Conservation (phyloP, 1,140 invertebrate genomes). For the Spodoptera litura region DNA sequence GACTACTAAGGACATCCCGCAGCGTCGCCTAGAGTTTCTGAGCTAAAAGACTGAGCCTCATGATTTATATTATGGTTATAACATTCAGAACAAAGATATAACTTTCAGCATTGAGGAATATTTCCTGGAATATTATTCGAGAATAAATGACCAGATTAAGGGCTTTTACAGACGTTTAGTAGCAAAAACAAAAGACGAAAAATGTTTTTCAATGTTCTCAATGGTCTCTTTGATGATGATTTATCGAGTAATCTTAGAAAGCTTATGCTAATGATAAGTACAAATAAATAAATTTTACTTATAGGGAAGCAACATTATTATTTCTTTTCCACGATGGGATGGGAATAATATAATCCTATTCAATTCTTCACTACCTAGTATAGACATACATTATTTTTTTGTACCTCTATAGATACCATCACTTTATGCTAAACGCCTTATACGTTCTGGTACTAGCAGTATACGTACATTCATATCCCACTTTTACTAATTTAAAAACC, state of each 20-base stretch:
- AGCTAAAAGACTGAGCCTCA: neutral
- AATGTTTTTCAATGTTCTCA: neutral
- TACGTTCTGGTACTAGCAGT: too few relatives aligned
- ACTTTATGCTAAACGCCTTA: too few relatives aligned
- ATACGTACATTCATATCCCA: too few relatives aligned
- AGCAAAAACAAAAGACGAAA: neutral
- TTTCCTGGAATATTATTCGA: constrained; percentile 4
- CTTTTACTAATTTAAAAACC: too few relatives aligned
- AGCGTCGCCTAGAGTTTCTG: neutral
- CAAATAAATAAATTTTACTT: too few relatives aligned
- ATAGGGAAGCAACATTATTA: too few relatives aligned
- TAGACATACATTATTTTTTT: too few relatives aligned
- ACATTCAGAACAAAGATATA: constrained; percentile 19
- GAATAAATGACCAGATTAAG: neutral
- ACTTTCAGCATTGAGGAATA: neutral
- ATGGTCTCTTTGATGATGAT: neutral
- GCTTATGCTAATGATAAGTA: too few relatives aligned
- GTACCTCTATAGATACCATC: too few relatives aligned
- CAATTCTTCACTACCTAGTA: too few relatives aligned
- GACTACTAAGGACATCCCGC: constrained; percentile 9
- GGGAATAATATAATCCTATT: too few relatives aligned
- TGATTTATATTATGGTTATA: constrained; percentile 24
- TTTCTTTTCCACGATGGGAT: too few relatives aligned
- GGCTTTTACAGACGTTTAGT: neutral
- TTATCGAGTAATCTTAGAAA: neutral